phyloP scores from a whole-genome alignment of 2,797 vertebrate species.

The Oreochromis mossambicus region DNA sequence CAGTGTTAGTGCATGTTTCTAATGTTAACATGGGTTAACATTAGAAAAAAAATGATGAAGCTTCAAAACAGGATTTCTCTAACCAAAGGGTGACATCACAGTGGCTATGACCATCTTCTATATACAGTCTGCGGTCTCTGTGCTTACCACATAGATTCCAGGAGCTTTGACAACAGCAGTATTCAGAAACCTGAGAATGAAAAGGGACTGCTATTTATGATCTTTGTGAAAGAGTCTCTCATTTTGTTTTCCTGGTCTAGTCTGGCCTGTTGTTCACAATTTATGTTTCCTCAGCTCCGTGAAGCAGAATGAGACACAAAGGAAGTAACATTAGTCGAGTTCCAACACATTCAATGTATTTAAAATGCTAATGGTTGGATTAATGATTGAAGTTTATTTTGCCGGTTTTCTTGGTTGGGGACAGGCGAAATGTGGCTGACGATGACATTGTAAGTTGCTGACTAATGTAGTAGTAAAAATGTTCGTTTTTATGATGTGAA shows the following conservation, averaged over 20 bases:
- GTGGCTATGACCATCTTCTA: not conserved
- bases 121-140: not conserved
- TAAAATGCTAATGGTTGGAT: not conserved
- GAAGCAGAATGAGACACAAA: not conserved
- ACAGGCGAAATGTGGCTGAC: not conserved
- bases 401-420: not conserved
- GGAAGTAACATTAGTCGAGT: not conserved
- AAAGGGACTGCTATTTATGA: not conserved
- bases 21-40: not conserved
- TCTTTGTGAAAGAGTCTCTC: not conserved
- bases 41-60: not conserved
- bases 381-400: not conserved
- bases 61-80: not conserved
- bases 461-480: not conserved
- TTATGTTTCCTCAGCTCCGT: not conserved
- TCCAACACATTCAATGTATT: not conserved
- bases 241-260: not conserved
- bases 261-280: not conserved
- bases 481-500: not conserved
- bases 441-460: not conserved
- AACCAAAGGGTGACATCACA: not conserved
- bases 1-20: not conserved
- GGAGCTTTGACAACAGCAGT: not conserved
- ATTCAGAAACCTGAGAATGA: not conserved
- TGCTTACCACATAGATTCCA: not conserved